phyloP scores from a whole-genome alignment of 2,888 invertebrate species.

The Miltochrista miniata region DNA sequence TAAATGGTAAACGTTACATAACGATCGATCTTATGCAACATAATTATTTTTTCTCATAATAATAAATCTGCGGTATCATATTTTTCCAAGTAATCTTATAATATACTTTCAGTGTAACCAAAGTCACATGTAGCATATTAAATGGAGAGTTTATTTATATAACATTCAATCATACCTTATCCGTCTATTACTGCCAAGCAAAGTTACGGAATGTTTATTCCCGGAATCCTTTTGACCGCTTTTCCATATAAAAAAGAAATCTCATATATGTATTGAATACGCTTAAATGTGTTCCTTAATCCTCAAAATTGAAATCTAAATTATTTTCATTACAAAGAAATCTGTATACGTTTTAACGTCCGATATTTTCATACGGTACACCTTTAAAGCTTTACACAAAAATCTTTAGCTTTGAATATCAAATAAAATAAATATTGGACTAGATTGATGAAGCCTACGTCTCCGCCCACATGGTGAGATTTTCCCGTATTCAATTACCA shows the following conservation, averaged over 20 bases:
- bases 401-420: slow-evolving; percentile 46
- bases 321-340: slow-evolving; percentile 28
- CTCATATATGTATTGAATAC: neutral
- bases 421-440: too few relatives aligned
- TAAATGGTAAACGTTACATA: too few relatives aligned
- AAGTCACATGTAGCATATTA: too few relatives aligned
- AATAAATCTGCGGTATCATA: too few relatives aligned
- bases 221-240: slow-evolving; percentile 8
- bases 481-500: too few relatives aligned
- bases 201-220: neutral
- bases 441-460: too few relatives aligned
- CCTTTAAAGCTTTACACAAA: slow-evolving; percentile 24
- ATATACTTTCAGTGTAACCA: too few relatives aligned
- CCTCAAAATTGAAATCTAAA: slow-evolving; percentile 11
- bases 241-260: slow-evolving; percentile 5
- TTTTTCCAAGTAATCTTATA: too few relatives aligned
- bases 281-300: slow-evolving; percentile 7
- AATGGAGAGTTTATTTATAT: neutral
- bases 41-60: too few relatives aligned
- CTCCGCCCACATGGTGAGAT: too few relatives aligned
- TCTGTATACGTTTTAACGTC: slow-evolving; percentile 10
- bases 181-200: neutral
- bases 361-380: slow-evolving; percentile 19
- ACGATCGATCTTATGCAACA: too few relatives aligned
- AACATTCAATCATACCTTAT: neutral